Conservation (phyloP, 2,888 invertebrate species). For the Drosophila fungiperda region DNA sequence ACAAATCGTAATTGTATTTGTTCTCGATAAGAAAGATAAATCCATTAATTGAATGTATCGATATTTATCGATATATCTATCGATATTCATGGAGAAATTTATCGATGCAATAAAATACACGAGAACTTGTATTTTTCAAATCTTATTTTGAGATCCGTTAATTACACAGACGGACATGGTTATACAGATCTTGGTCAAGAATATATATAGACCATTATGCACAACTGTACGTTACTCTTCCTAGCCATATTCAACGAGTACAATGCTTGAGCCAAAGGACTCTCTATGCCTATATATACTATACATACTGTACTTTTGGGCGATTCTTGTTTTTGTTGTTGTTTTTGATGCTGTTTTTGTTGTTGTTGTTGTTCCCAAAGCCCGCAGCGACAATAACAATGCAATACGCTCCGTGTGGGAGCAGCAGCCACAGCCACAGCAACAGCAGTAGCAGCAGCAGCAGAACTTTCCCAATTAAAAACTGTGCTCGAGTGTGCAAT, state of each 20-base stretch:
- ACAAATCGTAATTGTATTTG: neutral
- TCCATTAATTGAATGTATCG: neutral
- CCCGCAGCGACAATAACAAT: constrained; percentile 50
- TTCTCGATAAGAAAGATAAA: neutral
- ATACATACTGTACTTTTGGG: constrained; percentile 5
- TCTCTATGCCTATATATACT: neutral
- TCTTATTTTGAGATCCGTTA: neutral
- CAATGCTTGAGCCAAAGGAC: constrained; percentile 10
- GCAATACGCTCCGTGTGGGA: constrained; percentile 25
- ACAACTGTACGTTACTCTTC: neutral
- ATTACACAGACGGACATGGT: neutral
- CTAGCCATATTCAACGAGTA: neutral
- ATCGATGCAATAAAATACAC: neutral
- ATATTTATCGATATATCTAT: neutral
- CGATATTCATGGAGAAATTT: neutral
- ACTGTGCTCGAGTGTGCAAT: constrained; percentile 64
- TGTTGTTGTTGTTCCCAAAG: constrained; percentile 22
- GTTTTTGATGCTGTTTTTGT: constrained; percentile 12
- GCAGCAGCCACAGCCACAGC: constrained; percentile 4
- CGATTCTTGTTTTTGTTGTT: neutral
- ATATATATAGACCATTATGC: neutral
- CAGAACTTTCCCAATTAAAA: constrained; percentile 77
- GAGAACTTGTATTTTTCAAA: neutral
- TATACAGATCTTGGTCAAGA: neutral
- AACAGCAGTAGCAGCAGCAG: constrained; percentile 5